phyloP scores from a whole-genome alignment of 2,888 invertebrate genomes.

The Lycaena phlaeas region DNA sequence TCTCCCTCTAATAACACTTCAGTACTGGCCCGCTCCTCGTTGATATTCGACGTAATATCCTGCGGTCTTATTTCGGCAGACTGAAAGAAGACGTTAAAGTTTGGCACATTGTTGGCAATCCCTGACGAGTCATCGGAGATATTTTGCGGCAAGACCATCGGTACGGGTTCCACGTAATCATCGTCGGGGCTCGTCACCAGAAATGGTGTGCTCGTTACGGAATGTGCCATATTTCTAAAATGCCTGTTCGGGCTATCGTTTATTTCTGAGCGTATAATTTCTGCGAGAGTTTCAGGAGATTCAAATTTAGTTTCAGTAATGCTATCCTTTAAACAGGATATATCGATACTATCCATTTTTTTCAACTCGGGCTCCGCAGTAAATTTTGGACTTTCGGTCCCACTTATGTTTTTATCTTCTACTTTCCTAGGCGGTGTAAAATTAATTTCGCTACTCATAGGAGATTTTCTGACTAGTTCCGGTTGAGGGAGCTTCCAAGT shows the following conservation, averaged over 20 bases:
- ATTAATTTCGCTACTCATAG: conserved; percentile 29
- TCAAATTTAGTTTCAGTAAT: conserved; percentile 27
- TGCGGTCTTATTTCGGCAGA: conserved; percentile 50
- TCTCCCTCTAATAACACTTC: conserved; percentile 38
- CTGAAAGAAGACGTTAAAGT: conserved; percentile 40
- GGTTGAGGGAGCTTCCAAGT: conserved; percentile 48
- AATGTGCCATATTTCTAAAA: conserved; percentile 40
- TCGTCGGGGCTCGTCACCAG: conserved; percentile 22
- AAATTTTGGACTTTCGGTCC: conserved; percentile 30
- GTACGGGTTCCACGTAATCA: conserved; percentile 29
- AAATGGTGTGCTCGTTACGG: conserved; percentile 55
- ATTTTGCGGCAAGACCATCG: conserved; percentile 32
- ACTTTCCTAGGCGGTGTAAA: conserved; percentile 33
- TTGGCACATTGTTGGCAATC: conserved; percentile 25
- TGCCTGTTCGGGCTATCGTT: conserved; percentile 37
- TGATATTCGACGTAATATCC: conserved; percentile 32
- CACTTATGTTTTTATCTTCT: conserved; percentile 20
- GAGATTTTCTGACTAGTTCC: conserved; percentile 48
- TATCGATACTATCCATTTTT: conserved; percentile 57
- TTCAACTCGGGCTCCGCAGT: conserved; percentile 33
- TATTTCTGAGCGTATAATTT: conserved; percentile 20
- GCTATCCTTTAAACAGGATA: conserved; percentile 44
- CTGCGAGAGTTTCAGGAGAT: conserved; percentile 19
- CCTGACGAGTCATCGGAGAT: conserved; percentile 25
- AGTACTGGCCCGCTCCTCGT: conserved; percentile 23